A percentile compares a stretch with the other conserved stretches of the same genome.
These are phyloP conservation scores for Hippopotamus amphibius DNA, from an alignment of 2,113 vertebrate species.

Conservation along the genomic window DNA sequence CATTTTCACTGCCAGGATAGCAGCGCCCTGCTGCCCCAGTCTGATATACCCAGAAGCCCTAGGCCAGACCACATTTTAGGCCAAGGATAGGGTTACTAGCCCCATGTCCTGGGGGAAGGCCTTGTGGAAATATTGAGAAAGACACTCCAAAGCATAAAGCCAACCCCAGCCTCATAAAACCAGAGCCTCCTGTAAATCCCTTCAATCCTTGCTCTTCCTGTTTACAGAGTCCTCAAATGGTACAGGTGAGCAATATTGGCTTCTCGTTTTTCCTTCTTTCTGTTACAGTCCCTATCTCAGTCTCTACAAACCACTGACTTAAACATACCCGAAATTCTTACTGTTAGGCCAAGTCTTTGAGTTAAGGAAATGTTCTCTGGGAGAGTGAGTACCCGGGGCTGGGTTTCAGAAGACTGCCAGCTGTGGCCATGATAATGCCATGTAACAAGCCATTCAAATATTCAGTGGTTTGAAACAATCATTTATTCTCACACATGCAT, in stretches of 20 bases:
- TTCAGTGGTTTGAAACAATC: not conserved
- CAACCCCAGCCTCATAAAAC: not conserved
- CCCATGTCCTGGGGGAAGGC: not conserved
- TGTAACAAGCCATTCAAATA: not conserved
- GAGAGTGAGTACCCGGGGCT: not conserved
- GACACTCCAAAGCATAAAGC: not conserved
- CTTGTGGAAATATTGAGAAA: not conserved
- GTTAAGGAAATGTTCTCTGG: not conserved
- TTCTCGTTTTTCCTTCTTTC: not conserved
- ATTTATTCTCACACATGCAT: not conserved
- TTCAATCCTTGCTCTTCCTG: not conserved
- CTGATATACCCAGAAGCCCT: not conserved
- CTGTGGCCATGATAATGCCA: not conserved
- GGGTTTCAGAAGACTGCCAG: constrained; percentile 2
- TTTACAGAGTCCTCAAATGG: not conserved
- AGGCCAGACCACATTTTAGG: not conserved
- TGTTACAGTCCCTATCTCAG: not conserved
- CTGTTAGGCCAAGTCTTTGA: not conserved
- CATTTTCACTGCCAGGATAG: not conserved
- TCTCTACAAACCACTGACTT: not conserved
- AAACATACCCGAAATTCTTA: constrained; percentile 19
- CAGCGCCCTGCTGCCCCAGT: not conserved
- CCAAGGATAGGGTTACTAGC: not conserved
- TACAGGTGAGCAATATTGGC: not conserved
- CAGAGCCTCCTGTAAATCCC: not conserved